Percentiles rank a stretch among this genome's conserved stretches.
phyloP scores from a whole-genome alignment of 2,888 invertebrate genomes.

The Deilephila porcellus region DNA sequence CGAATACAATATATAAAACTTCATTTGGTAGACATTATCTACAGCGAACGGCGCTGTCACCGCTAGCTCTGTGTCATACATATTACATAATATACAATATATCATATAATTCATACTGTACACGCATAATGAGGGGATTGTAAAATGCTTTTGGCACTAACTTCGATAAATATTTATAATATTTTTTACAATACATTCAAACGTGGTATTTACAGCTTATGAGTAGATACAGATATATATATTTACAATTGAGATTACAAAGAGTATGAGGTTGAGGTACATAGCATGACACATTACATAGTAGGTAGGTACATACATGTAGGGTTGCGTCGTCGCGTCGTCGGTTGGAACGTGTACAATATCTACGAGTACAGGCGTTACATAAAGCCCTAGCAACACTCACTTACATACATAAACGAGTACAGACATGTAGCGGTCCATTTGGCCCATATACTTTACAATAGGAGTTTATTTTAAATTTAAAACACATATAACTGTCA shows the following conservation, averaged over 20 bases:
- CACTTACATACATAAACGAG: conserved; percentile 52
- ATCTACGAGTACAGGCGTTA: conserved; percentile 59
- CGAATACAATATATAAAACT: conserved; percentile 39
- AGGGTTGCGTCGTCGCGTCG: conserved; percentile 39
- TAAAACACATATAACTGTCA: conserved; percentile 12
- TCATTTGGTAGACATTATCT: conserved; percentile 41
- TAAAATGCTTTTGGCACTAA: conserved; percentile 83
- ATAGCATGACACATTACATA: conserved; percentile 62
- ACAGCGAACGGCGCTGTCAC: conserved; percentile 32
- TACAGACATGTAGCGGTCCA: conserved; percentile 35
- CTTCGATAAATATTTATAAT: conserved; percentile 76
- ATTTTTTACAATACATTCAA: conserved; percentile 75
- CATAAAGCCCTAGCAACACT: conserved; percentile 64
- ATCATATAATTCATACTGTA: conserved; percentile 54
- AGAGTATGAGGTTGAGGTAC: conserved; percentile 56
- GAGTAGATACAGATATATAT: conserved; percentile 57
- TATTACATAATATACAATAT: conserved; percentile 1
- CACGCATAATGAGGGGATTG: conserved; percentile 64
- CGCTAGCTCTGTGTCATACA: conserved; percentile 41
- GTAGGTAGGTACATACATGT: conserved; percentile 43
- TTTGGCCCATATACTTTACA: conserved; percentile 13
- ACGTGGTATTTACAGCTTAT: conserved; percentile 80
- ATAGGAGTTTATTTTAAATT: conserved; percentile 11
- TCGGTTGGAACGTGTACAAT: conserved; percentile 69
- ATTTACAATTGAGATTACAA: conserved; percentile 68